Evolutionary conservation across 2,888 invertebrate genomes (phyloP).

Genomic region (Drosophila anomelani): DNA sequence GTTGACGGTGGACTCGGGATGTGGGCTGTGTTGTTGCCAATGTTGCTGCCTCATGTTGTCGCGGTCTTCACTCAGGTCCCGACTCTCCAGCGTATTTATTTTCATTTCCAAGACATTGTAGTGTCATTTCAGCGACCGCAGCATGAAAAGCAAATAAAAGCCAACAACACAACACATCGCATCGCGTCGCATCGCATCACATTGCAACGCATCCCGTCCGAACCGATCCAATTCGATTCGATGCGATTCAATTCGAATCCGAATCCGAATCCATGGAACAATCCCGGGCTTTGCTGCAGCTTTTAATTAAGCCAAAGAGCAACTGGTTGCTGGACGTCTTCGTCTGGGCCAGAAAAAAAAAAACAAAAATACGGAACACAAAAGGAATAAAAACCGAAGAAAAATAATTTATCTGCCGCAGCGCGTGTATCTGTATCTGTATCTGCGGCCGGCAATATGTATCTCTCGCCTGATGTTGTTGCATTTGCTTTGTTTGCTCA

Average conservation of each 20-base stretch:
- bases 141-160: slow-evolving; percentile 74
- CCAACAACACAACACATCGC: slow-evolving; percentile 43
- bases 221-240: slow-evolving; percentile 42
- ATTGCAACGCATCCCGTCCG: slow-evolving; percentile 44
- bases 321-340: slow-evolving; percentile 69
- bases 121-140: slow-evolving; percentile 80
- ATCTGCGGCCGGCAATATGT: slow-evolving; percentile 43
- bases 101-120: slow-evolving; percentile 81
- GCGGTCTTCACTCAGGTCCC: slow-evolving; percentile 39
- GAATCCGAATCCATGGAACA: slow-evolving; percentile 72
- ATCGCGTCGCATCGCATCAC: slow-evolving; percentile 35
- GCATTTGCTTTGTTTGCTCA: slow-evolving; percentile 54
- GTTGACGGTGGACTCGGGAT: slow-evolving; percentile 18
- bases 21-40: slow-evolving; percentile 35
- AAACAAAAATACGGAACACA: slow-evolving; percentile 10
- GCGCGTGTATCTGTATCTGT: slow-evolving; percentile 52
- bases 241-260: slow-evolving; percentile 45
- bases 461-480: slow-evolving; percentile 39
- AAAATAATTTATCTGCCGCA: slow-evolving; percentile 79
- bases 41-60: slow-evolving; percentile 45
- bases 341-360: slow-evolving; percentile 32
- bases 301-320: slow-evolving; percentile 80
- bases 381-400: slow-evolving; percentile 25
- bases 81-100: slow-evolving; percentile 73
- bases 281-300: slow-evolving; percentile 72